A percentile compares a stretch with the other conserved stretches of the same genome.
Evolutionary conservation across 2,797 vertebrate genomes (phyloP).

Genomic region (Semotilus atromaculatus): DNA sequence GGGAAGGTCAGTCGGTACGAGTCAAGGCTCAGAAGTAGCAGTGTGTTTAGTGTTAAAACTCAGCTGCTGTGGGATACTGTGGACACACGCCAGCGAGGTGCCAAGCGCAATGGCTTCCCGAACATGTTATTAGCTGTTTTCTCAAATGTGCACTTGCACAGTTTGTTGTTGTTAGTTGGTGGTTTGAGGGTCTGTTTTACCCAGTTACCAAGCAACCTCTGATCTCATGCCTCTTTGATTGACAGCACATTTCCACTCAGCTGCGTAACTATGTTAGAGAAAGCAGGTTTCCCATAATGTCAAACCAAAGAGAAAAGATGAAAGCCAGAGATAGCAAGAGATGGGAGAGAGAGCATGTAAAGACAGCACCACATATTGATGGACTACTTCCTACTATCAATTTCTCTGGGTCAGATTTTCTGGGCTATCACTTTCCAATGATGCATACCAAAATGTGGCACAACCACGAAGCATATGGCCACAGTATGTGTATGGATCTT

Average conservation of each 20-base stretch:
- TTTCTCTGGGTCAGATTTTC: slow-evolving; percentile 26
- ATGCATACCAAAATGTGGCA: slow-evolving; percentile 6
- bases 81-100: slow-evolving; percentile 7
- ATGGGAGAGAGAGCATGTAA: slow-evolving; percentile 6
- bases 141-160: slow-evolving; percentile 32
- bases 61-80: slow-evolving; percentile 28
- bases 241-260: slow-evolving; percentile 33
- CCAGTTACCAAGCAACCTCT: slow-evolving; percentile 48
- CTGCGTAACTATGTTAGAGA: background rate
- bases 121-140: slow-evolving; percentile 46
- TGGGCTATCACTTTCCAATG: slow-evolving; percentile 9
- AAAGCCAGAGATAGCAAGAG: slow-evolving; percentile 1
- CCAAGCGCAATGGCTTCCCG: background rate
- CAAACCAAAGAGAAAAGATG: slow-evolving; percentile 26
- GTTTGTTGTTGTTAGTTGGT: slow-evolving; percentile 45
- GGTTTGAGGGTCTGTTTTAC: slow-evolving; percentile 36
- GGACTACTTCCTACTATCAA: slow-evolving; percentile 33
- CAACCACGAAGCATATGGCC: slow-evolving; percentile 24
- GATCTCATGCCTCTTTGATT: slow-evolving; percentile 37
- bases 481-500: slow-evolving; percentile 3
- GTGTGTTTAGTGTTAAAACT: slow-evolving; percentile 28
- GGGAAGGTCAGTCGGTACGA: slow-evolving; percentile 10
- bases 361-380: slow-evolving; percentile 12
- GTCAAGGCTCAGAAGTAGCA: slow-evolving; percentile 18
- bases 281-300: slow-evolving; percentile 12